Conservation (phyloP, 2,888 invertebrate species). For the Rhagium mordax region DNA sequence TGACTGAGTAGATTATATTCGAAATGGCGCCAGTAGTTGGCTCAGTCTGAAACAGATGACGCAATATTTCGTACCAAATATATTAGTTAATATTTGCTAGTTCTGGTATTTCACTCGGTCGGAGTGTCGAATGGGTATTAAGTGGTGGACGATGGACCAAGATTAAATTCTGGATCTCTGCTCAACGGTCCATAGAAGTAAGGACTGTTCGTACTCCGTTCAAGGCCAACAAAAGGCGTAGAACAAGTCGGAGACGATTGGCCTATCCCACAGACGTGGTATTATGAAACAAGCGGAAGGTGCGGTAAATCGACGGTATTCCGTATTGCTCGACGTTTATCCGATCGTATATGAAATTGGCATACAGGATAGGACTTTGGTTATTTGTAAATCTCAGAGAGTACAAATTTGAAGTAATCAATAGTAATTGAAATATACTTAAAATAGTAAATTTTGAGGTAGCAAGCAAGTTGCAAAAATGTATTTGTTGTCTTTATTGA, state of each 20-base stretch:
- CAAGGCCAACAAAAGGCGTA: constrained; percentile 43
- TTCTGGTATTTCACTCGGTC: too few relatives aligned
- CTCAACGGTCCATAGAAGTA: constrained; percentile 17
- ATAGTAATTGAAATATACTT: too few relatives aligned
- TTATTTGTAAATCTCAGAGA: not conserved
- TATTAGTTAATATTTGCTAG: not conserved
- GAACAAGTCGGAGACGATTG: constrained; percentile 39
- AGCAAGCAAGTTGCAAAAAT: too few relatives aligned
- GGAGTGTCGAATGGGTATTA: not conserved
- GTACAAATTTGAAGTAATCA: too few relatives aligned
- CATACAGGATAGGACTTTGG: constrained; percentile 5
- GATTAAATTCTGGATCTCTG: not conserved
- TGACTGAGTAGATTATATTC: not conserved
- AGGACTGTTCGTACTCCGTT: constrained; percentile 29
- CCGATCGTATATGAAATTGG: not conserved
- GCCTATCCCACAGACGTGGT: constrained; percentile 38
- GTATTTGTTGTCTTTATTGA: too few relatives aligned
- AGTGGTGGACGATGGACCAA: not conserved
- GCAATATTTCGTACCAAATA: not conserved
- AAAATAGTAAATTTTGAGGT: too few relatives aligned
- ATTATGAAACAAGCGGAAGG: constrained; percentile 46
- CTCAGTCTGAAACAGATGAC: not conserved
- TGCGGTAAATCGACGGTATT: constrained; percentile 31
- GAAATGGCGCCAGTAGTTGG: not conserved
- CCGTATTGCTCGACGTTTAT: constrained; percentile 11